A percentile compares a stretch with the other conserved stretches of the same genome.
Conservation (phyloP, 2,797 vertebrate species). For the Chrysocyon brachyurus region DNA sequence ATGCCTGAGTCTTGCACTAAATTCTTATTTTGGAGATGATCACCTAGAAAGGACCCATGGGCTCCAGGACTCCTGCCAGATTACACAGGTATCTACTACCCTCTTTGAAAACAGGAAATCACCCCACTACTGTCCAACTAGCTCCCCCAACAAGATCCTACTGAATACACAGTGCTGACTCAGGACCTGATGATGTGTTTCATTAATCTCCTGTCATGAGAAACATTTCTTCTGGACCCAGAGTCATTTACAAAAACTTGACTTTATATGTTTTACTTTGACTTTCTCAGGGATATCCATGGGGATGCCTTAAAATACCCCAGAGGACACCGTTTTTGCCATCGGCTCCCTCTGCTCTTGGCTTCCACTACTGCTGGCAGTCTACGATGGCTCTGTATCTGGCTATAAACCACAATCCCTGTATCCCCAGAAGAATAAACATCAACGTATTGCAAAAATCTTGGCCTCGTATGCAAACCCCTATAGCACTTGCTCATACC, state of each 20-base stretch:
- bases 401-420: constrained; percentile 38
- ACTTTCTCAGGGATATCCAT: not conserved
- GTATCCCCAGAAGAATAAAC: constrained; percentile 58
- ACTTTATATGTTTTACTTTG: not conserved
- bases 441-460: constrained; percentile 72
- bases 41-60: constrained; percentile 64
- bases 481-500: constrained; percentile 58
- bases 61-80: constrained; percentile 56
- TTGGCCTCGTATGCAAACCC: constrained; percentile 67
- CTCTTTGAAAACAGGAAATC: constrained; percentile 21
- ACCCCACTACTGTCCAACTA: not conserved
- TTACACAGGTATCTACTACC: not conserved
- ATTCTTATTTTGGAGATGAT: constrained; percentile 66
- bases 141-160: not conserved
- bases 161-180: not conserved
- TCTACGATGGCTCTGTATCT: constrained; percentile 53
- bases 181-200: accelerated
- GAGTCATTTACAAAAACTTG: not conserved
- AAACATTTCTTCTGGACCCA: not conserved
- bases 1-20: constrained; percentile 52
- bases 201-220: accelerated
- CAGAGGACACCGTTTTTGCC: accelerated
- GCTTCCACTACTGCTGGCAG: not conserved
- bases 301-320: not conserved
- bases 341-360: not conserved